These are phyloP conservation scores for Anolis carolinensis DNA, from an alignment of 2,113 vertebrate genomes.

Conservation along the genomic window DNA sequence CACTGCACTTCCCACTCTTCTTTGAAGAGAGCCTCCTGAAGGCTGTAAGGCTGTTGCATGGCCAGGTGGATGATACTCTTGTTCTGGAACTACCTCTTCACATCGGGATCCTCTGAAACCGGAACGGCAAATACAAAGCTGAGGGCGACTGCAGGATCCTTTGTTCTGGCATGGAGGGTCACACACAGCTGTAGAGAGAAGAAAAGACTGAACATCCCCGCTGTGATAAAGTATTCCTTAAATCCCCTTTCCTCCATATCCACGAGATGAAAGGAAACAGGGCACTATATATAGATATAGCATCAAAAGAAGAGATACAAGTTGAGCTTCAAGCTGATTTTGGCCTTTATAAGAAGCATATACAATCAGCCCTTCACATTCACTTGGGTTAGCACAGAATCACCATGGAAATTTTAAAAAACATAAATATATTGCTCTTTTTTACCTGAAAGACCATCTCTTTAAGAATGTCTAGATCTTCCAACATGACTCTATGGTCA, in stretches of 20 bases:
- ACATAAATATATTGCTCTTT: too few relatives aligned
- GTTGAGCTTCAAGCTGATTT: neutral
- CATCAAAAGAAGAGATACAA: neutral
- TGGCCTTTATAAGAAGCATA: neutral
- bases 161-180: slow-evolving; percentile 81
- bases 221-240: neutral
- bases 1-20: slow-evolving; percentile 47
- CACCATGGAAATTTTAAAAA: too few relatives aligned
- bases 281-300: neutral
- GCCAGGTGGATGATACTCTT: slow-evolving; percentile 74
- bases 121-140: slow-evolving; percentile 79
- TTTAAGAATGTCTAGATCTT: too few relatives aligned
- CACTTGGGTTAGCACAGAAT: too few relatives aligned
- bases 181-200: slow-evolving; percentile 78
- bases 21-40: slow-evolving; percentile 32
- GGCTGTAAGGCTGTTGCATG: slow-evolving; percentile 52
- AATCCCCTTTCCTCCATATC: neutral
- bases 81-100: slow-evolving; percentile 76
- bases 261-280: neutral
- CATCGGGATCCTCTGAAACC: slow-evolving; percentile 80
- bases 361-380: too few relatives aligned
- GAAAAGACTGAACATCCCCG: slow-evolving; percentile 39
- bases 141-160: slow-evolving; percentile 81
- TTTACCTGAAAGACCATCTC: too few relatives aligned
- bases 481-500: too few relatives aligned